phyloP scores from a whole-genome alignment of 2,888 invertebrate genomes.

The Epirrhoe alternata region DNA sequence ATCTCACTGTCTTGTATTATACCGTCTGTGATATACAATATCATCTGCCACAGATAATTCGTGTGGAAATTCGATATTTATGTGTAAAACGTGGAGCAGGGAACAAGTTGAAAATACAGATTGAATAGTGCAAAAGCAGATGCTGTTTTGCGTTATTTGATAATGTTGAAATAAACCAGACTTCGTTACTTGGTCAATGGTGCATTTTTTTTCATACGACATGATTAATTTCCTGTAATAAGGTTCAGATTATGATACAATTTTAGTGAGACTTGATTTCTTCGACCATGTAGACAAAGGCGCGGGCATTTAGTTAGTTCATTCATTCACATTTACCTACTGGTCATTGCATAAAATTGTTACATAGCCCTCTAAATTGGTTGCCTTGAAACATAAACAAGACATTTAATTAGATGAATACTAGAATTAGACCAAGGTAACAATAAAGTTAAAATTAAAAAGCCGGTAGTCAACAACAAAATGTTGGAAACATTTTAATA shows the following conservation, averaged over 20 bases:
- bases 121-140: constrained; percentile 38
- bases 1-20: constrained; percentile 32
- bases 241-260: too few relatives aligned
- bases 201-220: background rate
- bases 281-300: too few relatives aligned
- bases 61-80: constrained; percentile 52
- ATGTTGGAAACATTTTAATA: too few relatives aligned
- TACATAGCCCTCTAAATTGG: background rate
- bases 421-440: constrained; percentile 39
- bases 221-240: background rate
- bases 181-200: constrained; percentile 18
- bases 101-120: constrained; percentile 34
- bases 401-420: constrained; percentile 27
- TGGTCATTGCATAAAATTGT: background rate
- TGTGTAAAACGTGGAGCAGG: constrained; percentile 45
- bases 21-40: constrained; percentile 58
- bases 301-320: too few relatives aligned
- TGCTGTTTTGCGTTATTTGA: constrained; percentile 35
- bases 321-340: background rate
- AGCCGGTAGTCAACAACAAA: constrained; percentile 22
- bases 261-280: too few relatives aligned
- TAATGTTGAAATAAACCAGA: constrained; percentile 31
- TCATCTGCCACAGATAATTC: constrained; percentile 51
- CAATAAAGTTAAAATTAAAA: constrained; percentile 34
- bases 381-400: constrained; percentile 22